Evolutionary conservation across 2,888 invertebrate species (phyloP).

Genomic region (Drosophila borborema): DNA sequence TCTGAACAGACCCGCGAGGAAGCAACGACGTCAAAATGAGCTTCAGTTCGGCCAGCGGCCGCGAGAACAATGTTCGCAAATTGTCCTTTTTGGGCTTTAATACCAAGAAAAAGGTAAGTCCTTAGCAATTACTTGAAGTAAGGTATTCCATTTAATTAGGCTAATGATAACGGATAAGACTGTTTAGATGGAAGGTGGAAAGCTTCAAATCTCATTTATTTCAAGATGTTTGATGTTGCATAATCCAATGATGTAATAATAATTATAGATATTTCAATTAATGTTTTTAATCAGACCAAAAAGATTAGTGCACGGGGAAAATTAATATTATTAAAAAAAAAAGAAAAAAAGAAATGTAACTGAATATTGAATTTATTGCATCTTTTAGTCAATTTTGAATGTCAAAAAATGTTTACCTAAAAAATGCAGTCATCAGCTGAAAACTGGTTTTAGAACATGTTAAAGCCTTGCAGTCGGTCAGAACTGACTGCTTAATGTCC

Average conservation of each 20-base stretch:
- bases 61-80: slow-evolving; percentile 88
- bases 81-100: slow-evolving; percentile 91
- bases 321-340: too few species aligned
- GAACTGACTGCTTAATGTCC: neutral
- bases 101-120: slow-evolving; percentile 86
- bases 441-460: neutral
- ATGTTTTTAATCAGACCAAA: neutral
- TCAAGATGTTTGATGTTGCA: neutral
- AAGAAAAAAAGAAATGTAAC: neutral
- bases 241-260: neutral
- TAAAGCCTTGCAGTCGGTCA: too few species aligned
- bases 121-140: neutral
- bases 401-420: neutral
- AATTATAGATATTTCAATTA: neutral
- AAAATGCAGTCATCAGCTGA: neutral
- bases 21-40: slow-evolving; percentile 67
- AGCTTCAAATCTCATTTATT: neutral
- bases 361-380: neutral
- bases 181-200: neutral
- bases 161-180: slow-evolving; percentile 2
- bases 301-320: neutral
- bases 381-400: neutral
- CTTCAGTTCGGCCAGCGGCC: slow-evolving; percentile 83
- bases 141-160: slow-evolving; percentile 19
- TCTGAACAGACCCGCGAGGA: too few species aligned